Base-by-base conservation (phyloP, 2,797 vertebrate species). In the Microctenopoma steveboyesi region DNA sequence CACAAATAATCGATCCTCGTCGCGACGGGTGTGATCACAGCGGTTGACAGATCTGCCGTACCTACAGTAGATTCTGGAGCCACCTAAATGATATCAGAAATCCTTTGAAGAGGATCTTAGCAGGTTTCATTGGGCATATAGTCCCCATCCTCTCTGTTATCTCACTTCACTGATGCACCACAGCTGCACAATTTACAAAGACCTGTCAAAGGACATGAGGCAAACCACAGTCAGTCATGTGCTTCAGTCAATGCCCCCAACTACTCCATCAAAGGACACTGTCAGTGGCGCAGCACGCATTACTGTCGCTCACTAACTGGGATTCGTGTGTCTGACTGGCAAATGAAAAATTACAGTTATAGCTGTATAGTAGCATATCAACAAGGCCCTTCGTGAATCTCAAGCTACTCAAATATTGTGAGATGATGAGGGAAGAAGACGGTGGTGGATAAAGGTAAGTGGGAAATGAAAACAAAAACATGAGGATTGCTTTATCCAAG, bases 1-100 rank as follows among this genome's bases (percentile, higher is more conserved):
- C 28, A 4, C 52, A 48, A 84, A 74, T 11, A 84, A 62, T 69
- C 40, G 73, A 90, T 91, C 88, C 88, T 83, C 76, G 79, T 47
- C 3, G 76, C 39, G 72, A 55, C 46, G 59, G 43, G 13, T 16
- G 18, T 33, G 62, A 51, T 62, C 28, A 71, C 51, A 54, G 15
- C 0, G 25, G 58, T 49, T 69, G 72, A 72, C 35, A 47, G 35
- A 49, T 50, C 15, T 11, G 3, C 70, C 39, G 71, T 52, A 52
- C 64, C 43, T 42, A 53, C 4, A 33, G 30, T 33, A 33, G 30
- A 73, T 69, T 45, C 18, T 66, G 2, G 0, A 49, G 46, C 13
- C 4, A 10, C 47, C 50, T 57, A 39, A 3, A 37, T 45, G 30
- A 46, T 60, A 46, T 66, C 43, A 15, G 0, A 64, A 58, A 67